Percentiles rank a stretch among this genome's conserved stretches.
Conservation (phyloP, 30 jellyfish, hydroid and myxozoan genomes). For the Aurelia aurita region DNA sequence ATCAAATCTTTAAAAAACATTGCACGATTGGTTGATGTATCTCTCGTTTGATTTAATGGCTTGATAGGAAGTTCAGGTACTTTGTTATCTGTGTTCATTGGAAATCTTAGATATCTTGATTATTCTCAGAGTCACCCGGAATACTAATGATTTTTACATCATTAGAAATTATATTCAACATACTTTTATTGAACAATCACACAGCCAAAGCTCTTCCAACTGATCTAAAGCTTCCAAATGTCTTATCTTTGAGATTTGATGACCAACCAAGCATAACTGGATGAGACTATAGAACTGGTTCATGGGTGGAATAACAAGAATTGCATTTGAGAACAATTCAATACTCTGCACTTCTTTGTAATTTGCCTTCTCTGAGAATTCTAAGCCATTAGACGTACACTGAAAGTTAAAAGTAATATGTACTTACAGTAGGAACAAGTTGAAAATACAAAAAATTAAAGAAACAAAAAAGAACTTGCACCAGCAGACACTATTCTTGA, state of each 20-base stretch:
- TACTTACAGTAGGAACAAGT: no score
- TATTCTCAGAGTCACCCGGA: no score
- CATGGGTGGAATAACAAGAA: slow-evolving; percentile 74
- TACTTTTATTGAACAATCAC: slow-evolving; percentile 85
- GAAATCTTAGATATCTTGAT: no score
- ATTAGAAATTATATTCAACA: background rate
- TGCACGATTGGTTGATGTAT: no score
- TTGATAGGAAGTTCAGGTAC: no score
- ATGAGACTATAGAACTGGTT: slow-evolving; percentile 37
- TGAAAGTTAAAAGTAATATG: background rate
- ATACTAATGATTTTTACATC: no score
- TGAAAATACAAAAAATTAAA: no score
- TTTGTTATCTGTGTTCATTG: no score
- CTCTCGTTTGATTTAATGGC: no score
- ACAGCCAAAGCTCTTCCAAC: slow-evolving; percentile 91
- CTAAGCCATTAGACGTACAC: slow-evolving; percentile 90
- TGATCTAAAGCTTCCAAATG: slow-evolving; percentile 43
- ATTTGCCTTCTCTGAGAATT: slow-evolving; percentile 60
- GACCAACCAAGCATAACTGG: slow-evolving; percentile 78
- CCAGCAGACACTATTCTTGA: no score
- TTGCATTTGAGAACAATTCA: slow-evolving; percentile 75
- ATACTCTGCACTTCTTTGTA: slow-evolving; percentile 44
- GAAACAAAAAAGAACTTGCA: no score
- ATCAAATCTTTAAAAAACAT: no score
- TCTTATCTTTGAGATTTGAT: slow-evolving; percentile 62